Percentiles rank a stretch among this genome's conserved stretches.
Conservation (phyloP, 1,140 invertebrate genomes). For the Drosophila tani region DNA sequence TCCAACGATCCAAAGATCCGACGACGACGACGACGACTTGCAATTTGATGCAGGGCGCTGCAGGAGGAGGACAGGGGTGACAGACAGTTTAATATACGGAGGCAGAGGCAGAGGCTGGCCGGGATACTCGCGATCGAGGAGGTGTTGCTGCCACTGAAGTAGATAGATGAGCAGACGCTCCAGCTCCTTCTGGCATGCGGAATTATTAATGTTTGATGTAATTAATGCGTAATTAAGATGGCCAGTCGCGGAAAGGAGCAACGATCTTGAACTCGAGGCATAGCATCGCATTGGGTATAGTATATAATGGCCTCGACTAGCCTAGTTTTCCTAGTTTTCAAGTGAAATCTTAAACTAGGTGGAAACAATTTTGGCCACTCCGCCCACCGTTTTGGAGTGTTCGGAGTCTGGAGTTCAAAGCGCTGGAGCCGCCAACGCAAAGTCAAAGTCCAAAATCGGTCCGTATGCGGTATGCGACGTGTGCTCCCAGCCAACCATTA, state of each 20-base stretch:
- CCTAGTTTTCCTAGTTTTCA: slow-evolving; percentile 31
- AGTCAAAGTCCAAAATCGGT: slow-evolving; percentile 35
- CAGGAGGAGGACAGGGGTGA: slow-evolving; percentile 36
- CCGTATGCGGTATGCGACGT: slow-evolving; percentile 12
- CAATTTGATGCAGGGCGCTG: slow-evolving; percentile 53
- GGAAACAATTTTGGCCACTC: slow-evolving; percentile 46
- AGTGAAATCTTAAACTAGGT: slow-evolving; percentile 21
- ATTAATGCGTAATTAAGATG: slow-evolving; percentile 83
- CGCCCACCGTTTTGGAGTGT: slow-evolving; percentile 41
- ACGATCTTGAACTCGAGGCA: slow-evolving; percentile 11
- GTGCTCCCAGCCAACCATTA: slow-evolving; percentile 59
- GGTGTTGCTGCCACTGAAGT: slow-evolving; percentile 75
- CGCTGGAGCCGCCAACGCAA: slow-evolving; percentile 70
- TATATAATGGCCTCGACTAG: slow-evolving; percentile 13
- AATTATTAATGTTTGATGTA: slow-evolving; percentile 79
- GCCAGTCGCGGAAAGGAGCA: slow-evolving; percentile 43
- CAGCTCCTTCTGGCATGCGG: slow-evolving; percentile 50
- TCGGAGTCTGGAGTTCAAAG: slow-evolving; percentile 60
- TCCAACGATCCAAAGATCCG: slow-evolving; percentile 47
- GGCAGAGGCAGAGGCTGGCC: slow-evolving; percentile 9
- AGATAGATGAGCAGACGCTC: slow-evolving; percentile 64
- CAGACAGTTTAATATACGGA: slow-evolving; percentile 57
- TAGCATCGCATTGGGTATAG: neutral
- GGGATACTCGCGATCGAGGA: slow-evolving; percentile 53
- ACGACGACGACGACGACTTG: slow-evolving; percentile 43